Percentiles rank a stretch among this genome's conserved stretches.
These are phyloP conservation scores for Micronycteris hirsuta DNA, from an alignment of 2,113 vertebrate species.

Conservation along the genomic window DNA sequence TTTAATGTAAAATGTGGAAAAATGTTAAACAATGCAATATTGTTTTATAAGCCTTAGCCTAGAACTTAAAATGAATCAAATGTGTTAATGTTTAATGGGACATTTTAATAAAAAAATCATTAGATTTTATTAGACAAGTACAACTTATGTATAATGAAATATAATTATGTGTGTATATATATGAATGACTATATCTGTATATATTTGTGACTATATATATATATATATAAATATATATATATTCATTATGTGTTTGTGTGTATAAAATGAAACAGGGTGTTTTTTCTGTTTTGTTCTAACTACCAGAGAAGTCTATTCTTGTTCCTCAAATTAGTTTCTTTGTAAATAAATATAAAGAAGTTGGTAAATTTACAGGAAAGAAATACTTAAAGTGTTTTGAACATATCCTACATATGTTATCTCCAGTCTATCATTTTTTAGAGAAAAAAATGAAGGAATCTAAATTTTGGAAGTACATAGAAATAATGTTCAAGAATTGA, in stretches of 20 bases:
- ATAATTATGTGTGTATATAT: neutral
- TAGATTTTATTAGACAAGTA: neutral
- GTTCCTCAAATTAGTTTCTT: neutral
- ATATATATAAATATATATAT: neutral
- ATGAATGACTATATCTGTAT: neutral
- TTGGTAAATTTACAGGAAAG: neutral
- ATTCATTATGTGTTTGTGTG: neutral
- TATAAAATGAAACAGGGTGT: neutral
- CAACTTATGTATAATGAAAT: neutral
- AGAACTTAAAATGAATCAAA: conserved; percentile 8
- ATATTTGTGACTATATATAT: neutral
- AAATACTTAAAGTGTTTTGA: neutral
- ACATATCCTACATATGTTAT: neutral
- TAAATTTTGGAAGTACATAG: neutral
- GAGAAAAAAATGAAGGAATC: neutral
- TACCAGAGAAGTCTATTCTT: neutral
- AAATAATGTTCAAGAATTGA: neutral
- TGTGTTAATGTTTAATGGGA: neutral
- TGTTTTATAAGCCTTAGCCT: conserved; percentile 34
- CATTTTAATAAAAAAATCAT: neutral
- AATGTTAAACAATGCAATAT: neutral
- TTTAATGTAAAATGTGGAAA: conserved; percentile 19
- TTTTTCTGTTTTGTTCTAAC: neutral
- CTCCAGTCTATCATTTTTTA: neutral
- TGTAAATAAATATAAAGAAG: neutral